A percentile compares a stretch with the other conserved stretches of the same genome.
These are phyloP conservation scores for Cochlearius cochlearius DNA, from an alignment of 2,113 vertebrate genomes.

Conservation along the genomic window DNA sequence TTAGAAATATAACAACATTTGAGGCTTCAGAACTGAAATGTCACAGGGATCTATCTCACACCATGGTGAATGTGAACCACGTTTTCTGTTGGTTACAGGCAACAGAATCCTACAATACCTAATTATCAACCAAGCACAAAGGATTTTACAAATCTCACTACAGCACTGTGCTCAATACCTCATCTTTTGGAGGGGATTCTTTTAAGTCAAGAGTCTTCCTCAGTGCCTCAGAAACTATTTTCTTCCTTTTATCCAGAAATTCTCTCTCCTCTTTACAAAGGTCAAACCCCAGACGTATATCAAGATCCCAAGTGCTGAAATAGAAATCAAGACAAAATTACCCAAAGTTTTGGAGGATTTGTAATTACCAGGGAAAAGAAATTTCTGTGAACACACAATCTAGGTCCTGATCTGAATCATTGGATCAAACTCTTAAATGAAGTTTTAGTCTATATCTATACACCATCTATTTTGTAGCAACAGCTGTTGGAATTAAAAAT, in stretches of 20 bases:
- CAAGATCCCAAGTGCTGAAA: slow-evolving; percentile 71
- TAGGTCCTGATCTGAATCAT: background rate
- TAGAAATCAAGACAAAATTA: background rate
- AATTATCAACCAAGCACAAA: background rate
- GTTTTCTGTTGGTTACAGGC: background rate
- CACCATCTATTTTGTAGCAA: background rate
- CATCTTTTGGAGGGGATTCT: slow-evolving; percentile 37
- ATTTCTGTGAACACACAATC: background rate
- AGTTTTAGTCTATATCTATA: background rate
- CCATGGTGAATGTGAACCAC: background rate
- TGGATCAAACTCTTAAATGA: background rate
- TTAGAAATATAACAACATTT: background rate
- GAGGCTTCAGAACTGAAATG: background rate
- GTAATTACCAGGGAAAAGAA: background rate
- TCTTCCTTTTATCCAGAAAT: slow-evolving; percentile 81
- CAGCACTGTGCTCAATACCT: slow-evolving; percentile 65
- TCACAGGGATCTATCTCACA: background rate
- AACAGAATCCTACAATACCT: background rate
- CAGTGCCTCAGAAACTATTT: slow-evolving; percentile 69
- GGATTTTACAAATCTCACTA: background rate
- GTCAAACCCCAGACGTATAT: slow-evolving; percentile 82
- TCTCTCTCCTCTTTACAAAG: slow-evolving; percentile 78
- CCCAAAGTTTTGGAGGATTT: background rate
- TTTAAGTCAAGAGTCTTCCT: slow-evolving; percentile 70
- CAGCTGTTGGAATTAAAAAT: background rate